Conservation (phyloP, 2,888 invertebrate genomes). For the Andrena camellia region DNA sequence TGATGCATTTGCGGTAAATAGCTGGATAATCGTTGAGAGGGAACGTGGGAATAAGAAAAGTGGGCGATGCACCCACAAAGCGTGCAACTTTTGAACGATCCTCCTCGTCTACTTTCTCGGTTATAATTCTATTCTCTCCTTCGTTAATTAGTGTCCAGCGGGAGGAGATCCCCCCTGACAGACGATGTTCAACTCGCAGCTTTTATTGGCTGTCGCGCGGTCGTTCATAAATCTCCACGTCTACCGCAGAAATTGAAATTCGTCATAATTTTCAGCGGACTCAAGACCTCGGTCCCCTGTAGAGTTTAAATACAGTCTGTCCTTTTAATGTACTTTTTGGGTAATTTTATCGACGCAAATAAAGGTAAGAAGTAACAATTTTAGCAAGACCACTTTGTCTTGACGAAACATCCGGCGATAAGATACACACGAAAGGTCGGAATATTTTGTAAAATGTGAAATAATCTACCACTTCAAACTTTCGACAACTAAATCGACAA, state of each 20-base stretch:
- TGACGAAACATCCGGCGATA: no score
- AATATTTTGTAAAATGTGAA: no score
- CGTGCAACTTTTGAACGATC: conserved; percentile 52
- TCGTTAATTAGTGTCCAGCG: conserved; percentile 48
- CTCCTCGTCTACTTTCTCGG: conserved; percentile 14
- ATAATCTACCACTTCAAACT: no score
- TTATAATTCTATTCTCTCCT: conserved; percentile 44
- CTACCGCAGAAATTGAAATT: not conserved
- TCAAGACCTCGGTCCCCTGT: not conserved
- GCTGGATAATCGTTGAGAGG: conserved; percentile 23
- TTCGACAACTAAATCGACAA: no score
- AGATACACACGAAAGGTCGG: no score
- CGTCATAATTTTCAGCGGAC: not conserved
- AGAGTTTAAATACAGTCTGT: no score
- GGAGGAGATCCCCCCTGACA: conserved; percentile 14
- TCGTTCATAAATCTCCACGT: not conserved
- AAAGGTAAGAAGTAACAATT: no score
- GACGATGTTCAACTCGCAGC: not conserved
- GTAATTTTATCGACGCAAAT: no score
- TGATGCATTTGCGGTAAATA: not conserved
- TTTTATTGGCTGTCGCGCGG: conserved; percentile 13
- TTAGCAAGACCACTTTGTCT: no score
- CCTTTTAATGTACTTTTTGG: no score
- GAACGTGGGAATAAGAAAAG: conserved; percentile 40
- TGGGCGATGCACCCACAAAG: conserved; percentile 28